These are phyloP conservation scores for Cyphomyrus plagiostoma DNA, from an alignment of 2,113 vertebrate species.

Conservation along the genomic window DNA sequence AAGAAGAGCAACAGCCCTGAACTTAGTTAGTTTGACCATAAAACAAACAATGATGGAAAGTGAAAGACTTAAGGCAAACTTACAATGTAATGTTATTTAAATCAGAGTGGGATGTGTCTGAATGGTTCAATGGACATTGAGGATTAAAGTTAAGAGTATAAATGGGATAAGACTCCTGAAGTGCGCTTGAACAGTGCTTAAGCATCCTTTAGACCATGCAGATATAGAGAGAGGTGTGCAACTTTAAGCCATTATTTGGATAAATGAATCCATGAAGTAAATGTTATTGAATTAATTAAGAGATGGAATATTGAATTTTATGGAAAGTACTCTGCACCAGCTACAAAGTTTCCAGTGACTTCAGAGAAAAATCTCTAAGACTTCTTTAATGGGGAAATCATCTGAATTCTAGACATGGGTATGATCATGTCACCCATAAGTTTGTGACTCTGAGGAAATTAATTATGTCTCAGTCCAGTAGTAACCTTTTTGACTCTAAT, in stretches of 20 bases:
- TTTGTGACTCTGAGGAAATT: neutral
- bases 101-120: neutral
- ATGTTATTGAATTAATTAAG: neutral
- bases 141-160: neutral
- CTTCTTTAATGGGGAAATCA: neutral
- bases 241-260: neutral
- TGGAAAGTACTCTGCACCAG: neutral
- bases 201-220: neutral
- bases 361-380: neutral
- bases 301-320: neutral
- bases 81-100: neutral
- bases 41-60: neutral
- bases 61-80: neutral
- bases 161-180: neutral
- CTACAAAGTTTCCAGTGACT: neutral
- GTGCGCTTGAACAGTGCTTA: neutral
- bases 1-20: slow-evolving; percentile 1
- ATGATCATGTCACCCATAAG: neutral
- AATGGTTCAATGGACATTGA: neutral
- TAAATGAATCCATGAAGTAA: neutral
- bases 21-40: neutral
- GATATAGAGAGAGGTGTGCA: neutral
- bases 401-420: neutral
- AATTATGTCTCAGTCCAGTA: neutral
- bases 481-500: neutral